Percentiles rank a stretch among this genome's conserved stretches.
Conservation (phyloP, 2,888 invertebrate species). For the Leptodirus hochenwartii region DNA sequence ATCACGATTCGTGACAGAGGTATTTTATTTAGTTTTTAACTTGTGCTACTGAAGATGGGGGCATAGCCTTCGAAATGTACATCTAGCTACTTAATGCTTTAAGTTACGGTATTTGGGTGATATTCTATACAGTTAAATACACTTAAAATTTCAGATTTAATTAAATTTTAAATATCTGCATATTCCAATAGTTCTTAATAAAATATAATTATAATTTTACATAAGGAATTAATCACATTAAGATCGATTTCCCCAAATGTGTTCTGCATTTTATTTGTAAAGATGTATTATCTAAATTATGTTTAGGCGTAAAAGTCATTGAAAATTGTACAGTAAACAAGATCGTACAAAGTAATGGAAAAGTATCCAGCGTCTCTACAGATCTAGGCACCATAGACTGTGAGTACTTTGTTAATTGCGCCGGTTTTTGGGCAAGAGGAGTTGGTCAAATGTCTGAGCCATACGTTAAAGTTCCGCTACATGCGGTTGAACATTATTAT, state of each 20-base stretch:
- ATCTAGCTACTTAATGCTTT: too few relatives aligned
- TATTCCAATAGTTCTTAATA: conserved; percentile 1
- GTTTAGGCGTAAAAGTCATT: conserved; percentile 52
- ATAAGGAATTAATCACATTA: conserved; percentile 1
- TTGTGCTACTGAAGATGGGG: too few relatives aligned
- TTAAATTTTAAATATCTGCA: too few relatives aligned
- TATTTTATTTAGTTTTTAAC: too few relatives aligned
- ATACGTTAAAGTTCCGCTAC: conserved; percentile 72
- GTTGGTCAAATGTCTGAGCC: conserved; percentile 75
- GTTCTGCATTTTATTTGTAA: conserved; percentile 6
- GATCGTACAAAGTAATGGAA: conserved; percentile 44
- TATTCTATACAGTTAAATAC: too few relatives aligned
- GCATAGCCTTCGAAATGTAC: too few relatives aligned
- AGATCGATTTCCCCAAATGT: too few relatives aligned
- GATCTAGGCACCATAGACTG: conserved; percentile 59
- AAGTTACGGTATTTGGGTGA: too few relatives aligned
- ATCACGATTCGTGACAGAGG: too few relatives aligned
- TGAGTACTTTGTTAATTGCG: conserved; percentile 87
- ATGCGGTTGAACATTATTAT: conserved; percentile 88
- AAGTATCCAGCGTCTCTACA: conserved; percentile 60
- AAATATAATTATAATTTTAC: conserved; percentile 2
- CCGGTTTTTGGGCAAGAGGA: conserved; percentile 87
- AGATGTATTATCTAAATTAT: conserved; percentile 10
- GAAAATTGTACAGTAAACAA: conserved; percentile 61
- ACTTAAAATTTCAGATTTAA: neutral